Evolutionary conservation across 2,797 vertebrate species (phyloP), one percentile per base, ranked within the genome.

Genomic region (Macropus fuliginosus): DNA sequence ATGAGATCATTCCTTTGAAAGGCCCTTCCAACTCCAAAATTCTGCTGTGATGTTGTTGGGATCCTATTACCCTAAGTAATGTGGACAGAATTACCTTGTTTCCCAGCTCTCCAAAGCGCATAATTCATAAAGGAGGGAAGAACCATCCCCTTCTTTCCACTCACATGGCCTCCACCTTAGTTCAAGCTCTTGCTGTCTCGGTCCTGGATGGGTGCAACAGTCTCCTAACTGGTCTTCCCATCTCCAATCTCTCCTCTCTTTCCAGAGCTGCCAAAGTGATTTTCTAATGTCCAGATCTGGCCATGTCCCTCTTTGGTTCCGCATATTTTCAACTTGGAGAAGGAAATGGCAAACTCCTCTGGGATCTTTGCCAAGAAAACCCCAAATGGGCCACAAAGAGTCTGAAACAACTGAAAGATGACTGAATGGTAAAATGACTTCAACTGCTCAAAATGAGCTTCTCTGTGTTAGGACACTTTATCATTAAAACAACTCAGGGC

Each of bases 121-220:
- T 5, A 46, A 24, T 40, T 16, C n/a, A 81, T 9, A n/a, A 9
- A 24, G n/a, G n/a, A 40, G 18, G 6, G 21, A 40, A 46, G 66
- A 40, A 21, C 66, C 8, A 81, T 21, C 16, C 18, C 66, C 66
- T 74, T 40, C 29, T 62, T 28, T 62, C 92, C 96, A 96, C 89
- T 96, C 93, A 95, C 92, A 34, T 94, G 94, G 96, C 95, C 95
- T 93, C 4, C 55, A 96, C 96, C 97, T 97, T 96, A 91, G 5
- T 40, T 74, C 66, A 74, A n/a, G 66, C n/a, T 29, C n/a, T 74
- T 18, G 40, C 2, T 0, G 16, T 21, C n/a, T 40, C 6, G 24
- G 66, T 81, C 66, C 66, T 10, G 2, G 66, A 81, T 0, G 2
- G 13, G 2, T n/a, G 31, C 5, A 16, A 40, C 66, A 81, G n/a